Base-by-base conservation (phyloP, 2,888 invertebrate species). In the Eumacrocentrus americanus region DNA sequence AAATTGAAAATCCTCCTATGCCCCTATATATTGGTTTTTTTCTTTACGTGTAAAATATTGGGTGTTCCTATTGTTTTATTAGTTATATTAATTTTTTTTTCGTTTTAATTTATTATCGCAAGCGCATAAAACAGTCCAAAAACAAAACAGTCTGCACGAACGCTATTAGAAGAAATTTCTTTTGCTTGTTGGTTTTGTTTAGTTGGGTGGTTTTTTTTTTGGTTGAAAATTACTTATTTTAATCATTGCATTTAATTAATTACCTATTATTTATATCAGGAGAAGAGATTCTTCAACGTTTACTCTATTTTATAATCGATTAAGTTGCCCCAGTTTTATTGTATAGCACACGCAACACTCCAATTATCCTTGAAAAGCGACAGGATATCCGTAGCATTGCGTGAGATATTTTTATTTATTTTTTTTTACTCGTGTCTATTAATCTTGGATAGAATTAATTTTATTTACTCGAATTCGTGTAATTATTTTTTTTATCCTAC, bases 1-100 rank as follows among this genome's bases (percentile, higher is more conserved):
- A 60, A 60, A 60, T 60, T 60, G 55, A 55, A 60, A 60, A 60
- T 60, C 54, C 55, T 60, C 60, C 60, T 60, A 59, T 59, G 44
- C 50, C 50, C 60, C 29, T 6, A 9, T 29, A 9, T 60, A 60
- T 23, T 46, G 23, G 6, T 25, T 40, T 2, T 40, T 25, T 38
- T 59, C 25, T 52, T 51, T 54, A 60, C 42, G 60, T 60, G 60
- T 54, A 60, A 60, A 60, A 60, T 50, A 61, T 60, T 54, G 25
- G 44, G 9, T 56, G 60, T 50, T 44, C 38, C 57, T 55, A 16
- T 60, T 58, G 37, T 60, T 42, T 52, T 60, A 53, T 56, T 48
- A 56, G 53, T 55, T 44, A 48, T 58, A 18, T 34, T 52, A 6
- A 29, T 34, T 59, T 50, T 23, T 23, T 46, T 12, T 35, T 35